phyloP scores from a whole-genome alignment of 2,888 invertebrate genomes.

The Falcaria lacertinaria region DNA sequence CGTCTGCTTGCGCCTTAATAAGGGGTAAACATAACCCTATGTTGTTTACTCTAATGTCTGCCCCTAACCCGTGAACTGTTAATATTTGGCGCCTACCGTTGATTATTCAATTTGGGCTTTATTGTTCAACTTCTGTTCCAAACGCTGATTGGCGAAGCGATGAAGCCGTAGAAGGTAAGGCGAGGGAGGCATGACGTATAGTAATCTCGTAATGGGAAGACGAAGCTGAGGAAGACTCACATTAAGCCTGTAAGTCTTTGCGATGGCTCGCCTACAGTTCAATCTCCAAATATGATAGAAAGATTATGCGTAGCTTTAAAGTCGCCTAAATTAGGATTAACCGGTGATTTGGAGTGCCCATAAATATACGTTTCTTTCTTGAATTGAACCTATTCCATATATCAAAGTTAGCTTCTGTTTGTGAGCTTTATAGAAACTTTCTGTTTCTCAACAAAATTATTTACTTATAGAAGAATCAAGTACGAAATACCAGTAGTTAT shows the following conservation, averaged over 20 bases:
- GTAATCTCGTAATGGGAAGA: constrained; percentile 46
- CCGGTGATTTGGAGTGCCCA: too few species aligned
- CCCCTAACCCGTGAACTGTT: constrained; percentile 13
- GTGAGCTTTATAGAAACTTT: too few species aligned
- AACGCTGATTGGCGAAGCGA: constrained; percentile 20
- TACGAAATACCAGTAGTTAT: too few species aligned
- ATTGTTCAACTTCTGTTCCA: neutral
- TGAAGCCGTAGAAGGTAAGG: constrained; percentile 36
- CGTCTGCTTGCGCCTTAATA: constrained; percentile 20
- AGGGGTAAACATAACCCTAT: constrained; percentile 42
- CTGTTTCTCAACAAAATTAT: too few species aligned
- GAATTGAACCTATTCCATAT: too few species aligned
- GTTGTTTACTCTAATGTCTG: constrained; percentile 42
- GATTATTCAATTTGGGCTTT: constrained; percentile 11
- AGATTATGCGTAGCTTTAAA: neutral
- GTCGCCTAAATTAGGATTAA: neutral
- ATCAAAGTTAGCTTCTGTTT: neutral
- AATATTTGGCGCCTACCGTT: constrained; percentile 17
- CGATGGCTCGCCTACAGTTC: constrained; percentile 67
- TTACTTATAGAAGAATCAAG: too few species aligned
- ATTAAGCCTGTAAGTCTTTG: constrained; percentile 58
- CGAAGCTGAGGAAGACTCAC: constrained; percentile 60
- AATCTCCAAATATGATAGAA: constrained; percentile 2
- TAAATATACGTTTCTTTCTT: too few species aligned
- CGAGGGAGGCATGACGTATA: constrained; percentile 57